Evolutionary conservation across 2,797 vertebrate species (phyloP).

Genomic region (Xenopus petersii): DNA sequence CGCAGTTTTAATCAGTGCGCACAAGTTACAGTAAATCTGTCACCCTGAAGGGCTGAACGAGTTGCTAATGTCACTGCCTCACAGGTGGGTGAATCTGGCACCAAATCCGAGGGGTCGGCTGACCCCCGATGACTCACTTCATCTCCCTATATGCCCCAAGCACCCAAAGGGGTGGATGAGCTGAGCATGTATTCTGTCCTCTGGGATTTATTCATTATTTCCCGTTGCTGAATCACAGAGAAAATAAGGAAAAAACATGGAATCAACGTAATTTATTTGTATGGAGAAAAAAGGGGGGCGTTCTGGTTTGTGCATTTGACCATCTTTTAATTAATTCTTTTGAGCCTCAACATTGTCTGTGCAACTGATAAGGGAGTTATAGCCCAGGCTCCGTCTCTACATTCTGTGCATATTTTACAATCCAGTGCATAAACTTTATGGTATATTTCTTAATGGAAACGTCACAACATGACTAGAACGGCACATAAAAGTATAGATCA

Average conservation of each 20-base stretch:
- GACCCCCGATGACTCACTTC: constrained; percentile 1
- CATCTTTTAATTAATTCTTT: not conserved
- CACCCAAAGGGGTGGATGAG: not conserved
- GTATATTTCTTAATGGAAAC: constrained; percentile 20
- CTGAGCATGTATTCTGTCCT: no score
- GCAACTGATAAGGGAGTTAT: constrained; percentile 26
- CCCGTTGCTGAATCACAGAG: no score
- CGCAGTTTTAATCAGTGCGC: constrained; percentile 25
- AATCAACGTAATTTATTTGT: no score
- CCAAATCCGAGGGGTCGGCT: constrained; percentile 15
- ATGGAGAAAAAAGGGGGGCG: no score
- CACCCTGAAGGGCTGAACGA: constrained; percentile 17
- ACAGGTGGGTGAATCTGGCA: constrained; percentile 20
- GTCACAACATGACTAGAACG: not conserved
- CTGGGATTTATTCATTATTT: no score
- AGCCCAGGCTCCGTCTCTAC: constrained; percentile 22
- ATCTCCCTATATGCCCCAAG: not conserved
- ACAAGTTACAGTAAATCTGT: constrained; percentile 21
- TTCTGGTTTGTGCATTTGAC: not conserved
- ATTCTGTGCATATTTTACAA: constrained; percentile 36
- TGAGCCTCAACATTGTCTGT: constrained; percentile 1
- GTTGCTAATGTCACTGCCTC: constrained; percentile 36
- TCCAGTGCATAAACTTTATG: constrained; percentile 15
- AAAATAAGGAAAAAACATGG: not conserved
- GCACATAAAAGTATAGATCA: no score